Evolutionary conservation across 2,113 vertebrate species (phyloP).

Genomic region (Morphnarchus princeps): DNA sequence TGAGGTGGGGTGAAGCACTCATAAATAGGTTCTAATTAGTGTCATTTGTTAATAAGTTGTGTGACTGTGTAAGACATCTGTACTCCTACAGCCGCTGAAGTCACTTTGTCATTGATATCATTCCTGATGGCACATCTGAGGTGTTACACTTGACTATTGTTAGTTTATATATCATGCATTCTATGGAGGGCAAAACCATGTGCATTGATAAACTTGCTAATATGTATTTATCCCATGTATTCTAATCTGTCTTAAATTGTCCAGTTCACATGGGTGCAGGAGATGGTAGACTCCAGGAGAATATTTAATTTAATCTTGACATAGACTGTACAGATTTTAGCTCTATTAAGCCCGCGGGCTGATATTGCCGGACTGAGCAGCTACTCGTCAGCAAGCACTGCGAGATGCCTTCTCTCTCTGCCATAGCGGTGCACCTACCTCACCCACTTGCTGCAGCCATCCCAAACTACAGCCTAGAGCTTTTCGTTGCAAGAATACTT

Average conservation of each 20-base stretch:
- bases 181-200: neutral
- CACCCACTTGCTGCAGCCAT: neutral
- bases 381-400: neutral
- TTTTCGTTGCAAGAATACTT: neutral
- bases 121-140: neutral
- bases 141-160: neutral
- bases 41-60: neutral
- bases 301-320: neutral
- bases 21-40: neutral
- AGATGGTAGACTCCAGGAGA: neutral
- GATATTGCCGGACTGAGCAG: neutral
- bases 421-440: neutral
- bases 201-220: neutral
- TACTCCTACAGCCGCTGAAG: rapidly evolving
- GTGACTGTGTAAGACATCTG: neutral
- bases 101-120: neutral
- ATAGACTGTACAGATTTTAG: neutral
- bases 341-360: neutral
- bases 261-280: neutral
- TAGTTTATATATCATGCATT: neutral
- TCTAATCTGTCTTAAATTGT: neutral
- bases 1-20: neutral
- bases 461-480: neutral
- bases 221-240: neutral
- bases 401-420: neutral